phyloP scores from a whole-genome alignment of 2,888 invertebrate species.

The Onchidella celtica region DNA sequence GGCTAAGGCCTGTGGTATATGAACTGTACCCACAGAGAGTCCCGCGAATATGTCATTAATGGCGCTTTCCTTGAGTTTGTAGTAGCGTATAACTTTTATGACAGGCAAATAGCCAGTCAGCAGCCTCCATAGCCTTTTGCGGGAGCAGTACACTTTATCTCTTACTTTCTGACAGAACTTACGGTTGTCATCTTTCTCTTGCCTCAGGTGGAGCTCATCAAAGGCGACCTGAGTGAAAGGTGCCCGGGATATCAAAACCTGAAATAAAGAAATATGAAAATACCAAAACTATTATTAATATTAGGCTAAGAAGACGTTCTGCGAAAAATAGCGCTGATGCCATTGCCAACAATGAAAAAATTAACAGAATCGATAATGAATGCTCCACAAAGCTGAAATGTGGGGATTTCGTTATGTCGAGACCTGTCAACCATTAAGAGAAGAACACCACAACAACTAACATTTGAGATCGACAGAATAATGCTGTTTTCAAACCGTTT shows the following conservation, averaged over 20 bases:
- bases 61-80: slow-evolving; percentile 69
- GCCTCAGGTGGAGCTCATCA: slow-evolving; percentile 67
- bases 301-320: too few relatives aligned
- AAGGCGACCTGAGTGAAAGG: slow-evolving; percentile 61
- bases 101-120: slow-evolving; percentile 67
- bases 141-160: slow-evolving; percentile 62
- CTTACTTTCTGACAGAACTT: slow-evolving; percentile 52
- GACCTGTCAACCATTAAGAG: too few relatives aligned
- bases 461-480: too few relatives aligned
- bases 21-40: slow-evolving; percentile 75
- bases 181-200: slow-evolving; percentile 24
- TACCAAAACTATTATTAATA: too few relatives aligned
- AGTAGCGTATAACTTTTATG: slow-evolving; percentile 67
- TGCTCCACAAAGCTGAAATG: too few relatives aligned
- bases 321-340: too few relatives aligned
- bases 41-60: slow-evolving; percentile 75
- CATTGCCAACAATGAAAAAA: too few relatives aligned
- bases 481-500: too few relatives aligned
- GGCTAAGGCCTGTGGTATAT: slow-evolving; percentile 77
- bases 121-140: slow-evolving; percentile 64
- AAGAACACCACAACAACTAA: too few relatives aligned
- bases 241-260: slow-evolving; percentile 4
- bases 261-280: neutral
- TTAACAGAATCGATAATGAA: too few relatives aligned
- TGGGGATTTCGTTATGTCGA: too few relatives aligned